These are phyloP conservation scores for Drosophila triauraria DNA, from an alignment of 1,140 invertebrate species.

Conservation along the genomic window DNA sequence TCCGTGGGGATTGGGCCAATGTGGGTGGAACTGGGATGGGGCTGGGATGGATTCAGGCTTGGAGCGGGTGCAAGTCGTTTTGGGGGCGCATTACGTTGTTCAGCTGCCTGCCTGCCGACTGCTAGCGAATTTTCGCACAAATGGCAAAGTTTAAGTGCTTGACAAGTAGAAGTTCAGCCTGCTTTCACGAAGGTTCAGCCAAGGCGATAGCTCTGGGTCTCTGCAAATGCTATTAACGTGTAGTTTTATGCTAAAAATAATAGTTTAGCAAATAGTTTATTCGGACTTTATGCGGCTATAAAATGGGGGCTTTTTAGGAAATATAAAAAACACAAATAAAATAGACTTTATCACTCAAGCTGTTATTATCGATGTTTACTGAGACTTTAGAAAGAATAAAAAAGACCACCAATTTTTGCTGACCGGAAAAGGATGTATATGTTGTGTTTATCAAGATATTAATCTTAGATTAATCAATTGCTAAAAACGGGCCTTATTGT, in stretches of 20 bases:
- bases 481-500: no score
- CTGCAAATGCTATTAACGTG: background rate
- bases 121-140: slow-evolving; percentile 19
- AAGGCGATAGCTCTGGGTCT: background rate
- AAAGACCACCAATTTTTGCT: no score
- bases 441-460: no score
- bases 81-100: slow-evolving; percentile 22
- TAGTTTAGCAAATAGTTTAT: background rate
- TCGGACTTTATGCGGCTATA: background rate
- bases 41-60: no score
- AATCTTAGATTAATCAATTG: no score
- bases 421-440: no score
- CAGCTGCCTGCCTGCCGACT: slow-evolving; percentile 17
- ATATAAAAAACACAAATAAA: background rate
- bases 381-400: no score
- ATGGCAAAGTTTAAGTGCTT: slow-evolving; percentile 24
- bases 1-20: slow-evolving; percentile 10
- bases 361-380: background rate
- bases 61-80: slow-evolving; percentile 7
- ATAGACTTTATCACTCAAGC: background rate
- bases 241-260: background rate
- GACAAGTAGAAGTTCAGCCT: slow-evolving; percentile 20
- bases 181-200: slow-evolving; percentile 1
- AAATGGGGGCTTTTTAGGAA: no score
- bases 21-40: slow-evolving; percentile 2